Percentiles rank a stretch among this genome's conserved stretches.
These are phyloP conservation scores for Empidonax traillii DNA, from an alignment of 2,113 vertebrate species.

Conservation along the genomic window DNA sequence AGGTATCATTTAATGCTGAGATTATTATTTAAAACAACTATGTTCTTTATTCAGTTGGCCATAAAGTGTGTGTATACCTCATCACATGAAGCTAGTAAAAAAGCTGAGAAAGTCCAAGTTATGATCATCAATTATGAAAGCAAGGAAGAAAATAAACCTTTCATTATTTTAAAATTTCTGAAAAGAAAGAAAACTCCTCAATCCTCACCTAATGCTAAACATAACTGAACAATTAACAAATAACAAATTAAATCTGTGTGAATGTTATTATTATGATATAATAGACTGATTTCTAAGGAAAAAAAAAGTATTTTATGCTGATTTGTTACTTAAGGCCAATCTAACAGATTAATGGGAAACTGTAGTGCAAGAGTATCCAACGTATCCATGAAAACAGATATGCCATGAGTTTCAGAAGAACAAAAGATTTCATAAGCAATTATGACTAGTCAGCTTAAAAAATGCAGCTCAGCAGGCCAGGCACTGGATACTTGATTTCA, in stretches of 20 bases:
- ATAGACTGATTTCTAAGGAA: background rate
- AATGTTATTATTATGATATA: background rate
- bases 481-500: background rate
- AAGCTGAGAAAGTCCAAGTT: background rate
- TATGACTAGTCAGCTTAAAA: background rate
- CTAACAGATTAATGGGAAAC: background rate
- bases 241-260: background rate
- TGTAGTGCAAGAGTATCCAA: background rate
- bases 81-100: background rate
- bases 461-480: fast-evolving
- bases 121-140: background rate
- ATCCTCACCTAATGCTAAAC: background rate
- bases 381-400: background rate
- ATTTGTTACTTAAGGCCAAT: background rate
- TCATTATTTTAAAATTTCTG: background rate
- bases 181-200: background rate
- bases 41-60: background rate
- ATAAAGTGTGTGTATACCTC: background rate
- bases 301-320: background rate
- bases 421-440: background rate
- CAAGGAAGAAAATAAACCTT: background rate
- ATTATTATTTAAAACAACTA: background rate
- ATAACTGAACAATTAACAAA: background rate
- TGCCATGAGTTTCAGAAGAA: background rate
- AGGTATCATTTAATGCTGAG: background rate